These are phyloP conservation scores for Macaca mulatta DNA, from an alignment of 2,113 vertebrate species.

Conservation along the genomic window DNA sequence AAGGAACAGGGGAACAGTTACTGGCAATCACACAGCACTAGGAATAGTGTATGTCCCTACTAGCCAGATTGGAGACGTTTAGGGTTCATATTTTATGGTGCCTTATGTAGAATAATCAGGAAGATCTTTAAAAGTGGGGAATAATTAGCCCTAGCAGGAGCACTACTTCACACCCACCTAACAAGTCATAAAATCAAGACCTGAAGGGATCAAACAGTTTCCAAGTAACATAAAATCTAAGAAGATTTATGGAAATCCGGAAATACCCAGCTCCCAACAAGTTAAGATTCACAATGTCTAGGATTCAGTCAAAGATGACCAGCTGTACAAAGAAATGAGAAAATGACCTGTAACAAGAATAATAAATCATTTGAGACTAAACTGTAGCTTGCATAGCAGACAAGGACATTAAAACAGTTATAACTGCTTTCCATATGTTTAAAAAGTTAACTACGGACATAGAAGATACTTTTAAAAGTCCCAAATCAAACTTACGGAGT, in stretches of 20 bases:
- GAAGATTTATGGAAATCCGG: slow-evolving; percentile 2
- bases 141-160: not conserved
- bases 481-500: not conserved
- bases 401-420: not conserved
- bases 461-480: not conserved
- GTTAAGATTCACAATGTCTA: not conserved
- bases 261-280: not conserved
- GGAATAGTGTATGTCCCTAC: not conserved
- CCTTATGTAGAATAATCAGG: not conserved
- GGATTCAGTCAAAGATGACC: not conserved
- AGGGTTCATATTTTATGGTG: not conserved
- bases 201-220: not conserved
- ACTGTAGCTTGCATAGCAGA: not conserved
- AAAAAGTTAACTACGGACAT: slow-evolving; percentile 1
- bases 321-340: not conserved
- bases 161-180: not conserved
- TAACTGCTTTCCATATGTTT: not conserved
- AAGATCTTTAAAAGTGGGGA: not conserved
- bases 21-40: not conserved
- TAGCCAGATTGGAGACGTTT: not conserved
- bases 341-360: not conserved
- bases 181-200: not conserved
- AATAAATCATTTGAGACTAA: not conserved
- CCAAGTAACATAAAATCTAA: not conserved
- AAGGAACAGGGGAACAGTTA: not conserved